Conservation (phyloP, 2,113 vertebrate genomes). For the Cyprinus carpio region DNA sequence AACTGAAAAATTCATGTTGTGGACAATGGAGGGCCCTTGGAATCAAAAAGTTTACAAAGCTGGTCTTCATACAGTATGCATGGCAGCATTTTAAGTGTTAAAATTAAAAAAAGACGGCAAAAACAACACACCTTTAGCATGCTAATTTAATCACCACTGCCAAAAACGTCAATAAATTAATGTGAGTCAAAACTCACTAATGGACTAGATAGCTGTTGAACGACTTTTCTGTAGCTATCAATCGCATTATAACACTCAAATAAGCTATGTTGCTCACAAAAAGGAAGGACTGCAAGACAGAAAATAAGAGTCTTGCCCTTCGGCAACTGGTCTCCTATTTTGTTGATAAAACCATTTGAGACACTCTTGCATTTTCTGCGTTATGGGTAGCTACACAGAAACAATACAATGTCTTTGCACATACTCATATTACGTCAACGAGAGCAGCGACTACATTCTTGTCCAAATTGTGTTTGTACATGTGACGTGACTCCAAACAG, state of each 20-base stretch:
- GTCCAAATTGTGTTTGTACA: slow-evolving; percentile 17
- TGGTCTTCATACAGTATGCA: neutral
- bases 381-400: neutral
- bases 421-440: slow-evolving; percentile 2
- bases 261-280: neutral
- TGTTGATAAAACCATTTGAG: neutral
- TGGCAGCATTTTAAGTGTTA: too few species aligned
- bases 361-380: neutral
- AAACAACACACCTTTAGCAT: too few species aligned
- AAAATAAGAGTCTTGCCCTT: neutral
- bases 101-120: too few species aligned
- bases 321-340: neutral
- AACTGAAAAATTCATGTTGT: neutral
- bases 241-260: too few species aligned
- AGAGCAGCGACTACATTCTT: neutral
- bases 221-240: neutral
- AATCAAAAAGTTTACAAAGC: neutral
- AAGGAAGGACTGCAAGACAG: neutral
- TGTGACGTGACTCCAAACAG: slow-evolving; percentile 25
- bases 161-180: neutral
- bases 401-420: slow-evolving; percentile 2
- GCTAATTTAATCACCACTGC: neutral
- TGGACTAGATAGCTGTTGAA: neutral
- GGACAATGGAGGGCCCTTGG: too few species aligned
- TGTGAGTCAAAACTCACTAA: neutral